Base-by-base conservation (phyloP, 2,113 vertebrate genomes). In the Canis aureus region DNA sequence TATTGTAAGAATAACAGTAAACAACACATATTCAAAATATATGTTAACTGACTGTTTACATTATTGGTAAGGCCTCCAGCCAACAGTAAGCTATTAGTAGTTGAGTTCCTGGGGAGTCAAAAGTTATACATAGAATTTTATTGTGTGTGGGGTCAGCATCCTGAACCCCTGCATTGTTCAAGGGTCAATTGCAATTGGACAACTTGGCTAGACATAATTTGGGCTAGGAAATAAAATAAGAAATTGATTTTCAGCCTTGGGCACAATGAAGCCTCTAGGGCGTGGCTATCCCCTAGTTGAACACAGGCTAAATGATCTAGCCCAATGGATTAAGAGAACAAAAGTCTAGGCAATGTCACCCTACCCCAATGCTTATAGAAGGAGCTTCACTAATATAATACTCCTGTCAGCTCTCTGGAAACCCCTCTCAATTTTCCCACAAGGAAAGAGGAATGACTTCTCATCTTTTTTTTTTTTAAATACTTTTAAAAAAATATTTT, bases 221-320 rank as follows among this genome's bases (percentile, higher is more conserved):
- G 32, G 15, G 20, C 16, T 92, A 25, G 69, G 62, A 92, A 90
- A 96, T 84, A 94, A 95, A 96, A 66, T 51, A 96, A 35, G 79
- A n/a, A 94, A 81, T 87, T 91, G 27, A 82, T 94, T 83, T 86
- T 82, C 20, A 81, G 35, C 17, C 19, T 53, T 27, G 29, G 64
- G 11, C 19, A 81, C 55, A 91, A 62, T 82, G 53, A 87, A 79
- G 25, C 38, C n/a, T 93, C 60, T 62, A 55, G 43, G 43, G 1
- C 43, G 5, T 43, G 43, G 43, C 43, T 43, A 43, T 43, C 38
- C n/a, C 91, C 60, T 62, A 55, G 20, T 35, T 43, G 32, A 74
- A 38, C 76, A 74, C 2, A 86, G 51, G 38, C 38, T 43, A 81
- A 81, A 57, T 62, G 20, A 25, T 67, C 38, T 90, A 74, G 66